A percentile compares a stretch with the other conserved stretches of the same genome.
Evolutionary conservation across 2,888 invertebrate species (phyloP).

Genomic region (Dendrolimus houi): DNA sequence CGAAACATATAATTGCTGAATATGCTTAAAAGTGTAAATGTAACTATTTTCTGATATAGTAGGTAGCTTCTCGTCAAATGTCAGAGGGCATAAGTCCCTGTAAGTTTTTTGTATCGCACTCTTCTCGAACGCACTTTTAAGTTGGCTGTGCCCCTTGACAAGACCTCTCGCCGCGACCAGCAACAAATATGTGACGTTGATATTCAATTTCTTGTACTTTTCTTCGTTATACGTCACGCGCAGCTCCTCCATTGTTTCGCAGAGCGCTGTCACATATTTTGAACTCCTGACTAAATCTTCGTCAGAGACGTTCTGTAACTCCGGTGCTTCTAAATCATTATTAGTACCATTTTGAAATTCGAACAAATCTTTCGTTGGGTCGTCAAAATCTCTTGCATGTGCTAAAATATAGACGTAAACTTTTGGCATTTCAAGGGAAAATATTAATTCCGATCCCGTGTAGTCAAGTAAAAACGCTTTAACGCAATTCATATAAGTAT

Average conservation of each 20-base stretch:
- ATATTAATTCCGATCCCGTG: neutral
- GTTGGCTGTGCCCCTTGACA: neutral
- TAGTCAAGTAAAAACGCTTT: neutral
- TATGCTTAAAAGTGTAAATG: no score
- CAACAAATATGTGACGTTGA: neutral
- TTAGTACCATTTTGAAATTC: neutral
- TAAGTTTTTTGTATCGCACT: neutral
- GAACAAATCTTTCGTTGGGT: neutral
- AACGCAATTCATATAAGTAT: neutral
- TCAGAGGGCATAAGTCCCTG: neutral
- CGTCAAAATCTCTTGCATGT: neutral
- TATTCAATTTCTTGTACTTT: neutral
- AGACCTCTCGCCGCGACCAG: neutral
- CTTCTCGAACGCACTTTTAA: neutral
- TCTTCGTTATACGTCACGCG: neutral
- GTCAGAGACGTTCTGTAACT: neutral
- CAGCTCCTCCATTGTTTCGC: neutral
- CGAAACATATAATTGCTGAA: neutral
- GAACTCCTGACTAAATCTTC: neutral
- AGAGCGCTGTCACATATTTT: neutral
- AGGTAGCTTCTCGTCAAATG: neutral
- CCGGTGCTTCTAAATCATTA: neutral
- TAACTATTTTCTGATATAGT: neutral
- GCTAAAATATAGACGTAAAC: neutral
- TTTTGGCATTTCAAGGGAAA: neutral